A percentile compares a stretch with the other conserved stretches of the same genome.
Conservation (phyloP, 1,140 invertebrate species). For the Zaprionus vittiger region DNA sequence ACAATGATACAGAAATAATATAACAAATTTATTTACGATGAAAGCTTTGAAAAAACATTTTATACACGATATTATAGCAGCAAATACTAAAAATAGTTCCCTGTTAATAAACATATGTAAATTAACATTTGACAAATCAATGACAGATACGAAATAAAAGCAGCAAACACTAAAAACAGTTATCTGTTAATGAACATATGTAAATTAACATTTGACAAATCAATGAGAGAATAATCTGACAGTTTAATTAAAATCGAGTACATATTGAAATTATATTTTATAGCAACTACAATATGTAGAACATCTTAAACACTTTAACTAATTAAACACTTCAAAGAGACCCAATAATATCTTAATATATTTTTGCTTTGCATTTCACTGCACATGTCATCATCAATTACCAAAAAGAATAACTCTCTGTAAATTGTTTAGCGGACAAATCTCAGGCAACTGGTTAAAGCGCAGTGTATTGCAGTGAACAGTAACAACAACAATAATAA, state of each 20-base stretch:
- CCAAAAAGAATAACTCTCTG: neutral
- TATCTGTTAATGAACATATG: too few relatives aligned
- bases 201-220: neutral
- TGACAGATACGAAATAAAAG: too few relatives aligned
- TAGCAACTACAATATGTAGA: too few relatives aligned
- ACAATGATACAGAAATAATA: neutral
- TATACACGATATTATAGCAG: too few relatives aligned
- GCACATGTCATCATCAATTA: slow-evolving; percentile 6
- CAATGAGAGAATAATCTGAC: neutral
- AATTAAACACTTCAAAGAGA: neutral
- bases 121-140: too few relatives aligned
- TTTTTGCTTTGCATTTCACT: neutral
- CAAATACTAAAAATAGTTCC: too few relatives aligned
- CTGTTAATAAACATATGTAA: too few relatives aligned
- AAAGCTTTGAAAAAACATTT: too few relatives aligned
- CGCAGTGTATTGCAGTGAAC: slow-evolving; percentile 37
- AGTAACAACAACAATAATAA: slow-evolving; percentile 2
- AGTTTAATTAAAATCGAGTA: neutral
- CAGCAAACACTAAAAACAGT: too few relatives aligned
- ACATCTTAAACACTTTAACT: neutral
- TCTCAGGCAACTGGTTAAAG: neutral
- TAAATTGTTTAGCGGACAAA: slow-evolving; percentile 11
- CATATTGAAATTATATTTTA: neutral
- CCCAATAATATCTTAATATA: neutral
- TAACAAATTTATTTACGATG: neutral